Percentiles rank a stretch among this genome's conserved stretches.
These are phyloP conservation scores for Suncus etruscus DNA, from an alignment of 2,113 vertebrate species.

Conservation along the genomic window DNA sequence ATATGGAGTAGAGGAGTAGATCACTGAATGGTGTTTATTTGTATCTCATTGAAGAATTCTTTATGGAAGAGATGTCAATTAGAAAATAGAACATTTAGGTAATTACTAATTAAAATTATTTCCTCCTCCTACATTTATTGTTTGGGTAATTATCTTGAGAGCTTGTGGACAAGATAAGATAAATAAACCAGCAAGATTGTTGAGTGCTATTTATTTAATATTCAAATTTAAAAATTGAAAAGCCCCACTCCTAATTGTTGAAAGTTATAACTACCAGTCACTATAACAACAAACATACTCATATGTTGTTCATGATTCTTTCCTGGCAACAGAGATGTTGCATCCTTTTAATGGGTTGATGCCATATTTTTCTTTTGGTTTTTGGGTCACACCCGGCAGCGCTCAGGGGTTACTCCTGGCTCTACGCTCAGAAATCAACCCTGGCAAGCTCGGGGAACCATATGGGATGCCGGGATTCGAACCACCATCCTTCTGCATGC, in stretches of 20 bases:
- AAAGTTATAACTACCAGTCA: not conserved
- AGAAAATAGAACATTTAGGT: not conserved
- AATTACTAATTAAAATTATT: not conserved
- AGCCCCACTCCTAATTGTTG: not conserved
- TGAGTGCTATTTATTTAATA: not conserved
- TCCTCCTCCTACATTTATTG: not conserved
- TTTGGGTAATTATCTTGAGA: not conserved
- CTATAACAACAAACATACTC: not conserved
- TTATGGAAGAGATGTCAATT: not conserved
- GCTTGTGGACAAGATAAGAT: not conserved
- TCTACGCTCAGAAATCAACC: no score
- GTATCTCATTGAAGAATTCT: not conserved
- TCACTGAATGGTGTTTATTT: not conserved
- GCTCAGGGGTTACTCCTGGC: no score
- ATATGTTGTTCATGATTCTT: not conserved
- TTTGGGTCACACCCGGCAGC: no score
- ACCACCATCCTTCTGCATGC: no score
- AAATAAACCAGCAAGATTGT: not conserved
- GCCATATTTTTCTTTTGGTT: no score
- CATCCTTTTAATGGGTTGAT: not conserved
- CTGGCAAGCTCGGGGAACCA: no score
- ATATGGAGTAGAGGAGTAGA: not conserved
- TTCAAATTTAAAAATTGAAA: slow-evolving; percentile 38
- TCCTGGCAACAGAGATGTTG: not conserved
- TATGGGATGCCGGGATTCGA: no score